Base-by-base conservation (phyloP, 53 echinoderm and acorn worm species). In the Paelopatides confundens region DNA sequence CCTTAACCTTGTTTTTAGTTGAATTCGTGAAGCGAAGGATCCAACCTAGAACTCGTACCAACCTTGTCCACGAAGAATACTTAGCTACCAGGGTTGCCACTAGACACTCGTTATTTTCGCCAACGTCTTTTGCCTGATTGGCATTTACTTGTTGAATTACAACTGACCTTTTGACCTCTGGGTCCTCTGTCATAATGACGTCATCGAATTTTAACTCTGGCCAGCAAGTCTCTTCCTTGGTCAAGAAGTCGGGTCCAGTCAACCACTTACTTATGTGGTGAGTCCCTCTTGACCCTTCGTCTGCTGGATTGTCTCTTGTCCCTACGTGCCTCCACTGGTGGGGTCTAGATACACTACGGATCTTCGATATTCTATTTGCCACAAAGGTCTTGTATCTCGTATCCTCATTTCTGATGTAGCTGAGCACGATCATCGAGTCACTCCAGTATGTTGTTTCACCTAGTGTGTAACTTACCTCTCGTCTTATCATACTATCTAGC, bases 271-370 rank as follows among this genome's bases (percentile, higher is more conserved):
- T 38, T 17, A 31, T 31, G 58, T 17, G 63, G 26, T 58, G 31
- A 63, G 82, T 82, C 9, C 63, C 82, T 62, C 82, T 62, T 5
- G 82, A 62, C 35, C 35, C 82, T 35, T 82, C 82, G 0, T 82
- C 63, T 3, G 63, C 82, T 23, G 82, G 88, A 31, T 92, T 92
- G 26, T 88, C 65, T 63, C 71, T 63, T 18, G 64, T 83, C 31
- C 58, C 71, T 4, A 83, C 92, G 46, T 88, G 84, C 33, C 88
- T 88, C 92, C 92, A 92, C 40, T 92, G 92, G 18, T 71, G 65
- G 21, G 82, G 39, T 1, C 35, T 70, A 1, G 88, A 83, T 6
- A 43, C 71, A 35, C 51, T 84, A 18, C 31, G 50, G 0, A 92
- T 92, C 40, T 71, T 88, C 35, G 84, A 37, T 18, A 92, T 34